Evolutionary conservation across 2,888 invertebrate species (phyloP).

Genomic region (Auanema freiburgensis): DNA sequence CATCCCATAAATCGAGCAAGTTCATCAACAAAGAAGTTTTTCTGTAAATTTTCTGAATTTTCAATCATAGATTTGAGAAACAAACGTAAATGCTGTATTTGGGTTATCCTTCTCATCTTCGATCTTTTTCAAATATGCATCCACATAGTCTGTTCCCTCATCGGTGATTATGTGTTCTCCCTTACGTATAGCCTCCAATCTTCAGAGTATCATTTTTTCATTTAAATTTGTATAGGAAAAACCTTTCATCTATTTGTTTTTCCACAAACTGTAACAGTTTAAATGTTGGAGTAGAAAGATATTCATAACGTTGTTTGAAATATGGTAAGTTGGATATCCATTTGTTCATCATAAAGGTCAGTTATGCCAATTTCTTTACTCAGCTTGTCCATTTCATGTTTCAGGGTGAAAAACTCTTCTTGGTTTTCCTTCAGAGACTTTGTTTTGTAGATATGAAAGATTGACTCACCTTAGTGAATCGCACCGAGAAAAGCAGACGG

Average conservation of each 20-base stretch:
- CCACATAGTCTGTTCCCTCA: conserved; percentile 32
- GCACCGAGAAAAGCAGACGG: conserved; percentile 28
- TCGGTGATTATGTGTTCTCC: conserved; percentile 27
- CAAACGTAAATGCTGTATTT: too few relatives aligned
- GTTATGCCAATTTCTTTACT: conserved; percentile 16
- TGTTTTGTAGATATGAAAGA: not conserved
- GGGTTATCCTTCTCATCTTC: too few relatives aligned
- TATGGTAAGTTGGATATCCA: not conserved
- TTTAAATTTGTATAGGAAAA: too few relatives aligned
- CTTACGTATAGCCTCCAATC: conserved; percentile 23
- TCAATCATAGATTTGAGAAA: too few relatives aligned
- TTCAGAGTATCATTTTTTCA: too few relatives aligned
- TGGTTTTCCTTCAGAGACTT: conserved; percentile 12
- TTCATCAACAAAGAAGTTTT: too few relatives aligned
- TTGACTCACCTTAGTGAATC: conserved; percentile 24
- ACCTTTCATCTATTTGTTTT: conserved; percentile 15
- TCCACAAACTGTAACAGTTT: conserved; percentile 2
- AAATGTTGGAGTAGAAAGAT: too few relatives aligned
- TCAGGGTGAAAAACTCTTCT: conserved; percentile 23
- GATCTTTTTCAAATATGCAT: conserved; percentile 34
- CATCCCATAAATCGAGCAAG: too few relatives aligned
- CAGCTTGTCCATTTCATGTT: conserved; percentile 20
- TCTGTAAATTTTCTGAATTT: too few relatives aligned
- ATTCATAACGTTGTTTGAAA: not conserved
- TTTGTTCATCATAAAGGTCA: conserved; percentile 17